Conservation (phyloP, 2,888 invertebrate genomes). For the Lamproptera curius region DNA sequence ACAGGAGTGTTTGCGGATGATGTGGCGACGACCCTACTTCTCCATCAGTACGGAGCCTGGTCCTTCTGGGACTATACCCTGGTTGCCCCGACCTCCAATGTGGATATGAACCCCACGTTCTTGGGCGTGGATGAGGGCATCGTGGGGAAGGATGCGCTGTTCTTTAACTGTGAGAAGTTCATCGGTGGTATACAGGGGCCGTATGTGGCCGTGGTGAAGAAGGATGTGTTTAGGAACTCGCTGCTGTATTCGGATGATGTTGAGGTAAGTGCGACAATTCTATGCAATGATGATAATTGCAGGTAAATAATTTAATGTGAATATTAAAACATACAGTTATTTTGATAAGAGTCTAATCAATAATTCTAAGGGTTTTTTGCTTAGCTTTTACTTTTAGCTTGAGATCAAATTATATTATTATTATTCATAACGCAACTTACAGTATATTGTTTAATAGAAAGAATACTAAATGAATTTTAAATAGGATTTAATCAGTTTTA, state of each 20-base stretch:
- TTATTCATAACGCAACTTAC: too few relatives aligned
- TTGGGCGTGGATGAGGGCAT: slow-evolving; percentile 83
- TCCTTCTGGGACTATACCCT: slow-evolving; percentile 95
- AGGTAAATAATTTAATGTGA: too few relatives aligned
- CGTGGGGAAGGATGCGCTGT: slow-evolving; percentile 91
- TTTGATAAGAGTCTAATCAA: too few relatives aligned
- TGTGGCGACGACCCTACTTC: slow-evolving; percentile 86
- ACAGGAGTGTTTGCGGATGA: slow-evolving; percentile 93
- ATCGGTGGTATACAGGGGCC: slow-evolving; percentile 94
- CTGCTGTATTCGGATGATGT: slow-evolving; percentile 58
- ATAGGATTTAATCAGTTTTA: too few relatives aligned
- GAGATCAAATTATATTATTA: too few relatives aligned
- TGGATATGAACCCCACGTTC: slow-evolving; percentile 90
- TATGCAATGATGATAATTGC: too few relatives aligned
- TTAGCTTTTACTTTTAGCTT: too few relatives aligned
- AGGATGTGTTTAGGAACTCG: slow-evolving; percentile 65
- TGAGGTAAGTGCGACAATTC: slow-evolving; percentile 70
- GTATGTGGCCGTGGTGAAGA: slow-evolving; percentile 77
- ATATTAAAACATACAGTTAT: too few relatives aligned
- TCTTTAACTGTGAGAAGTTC: slow-evolving; percentile 94
- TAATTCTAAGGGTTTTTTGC: too few relatives aligned
- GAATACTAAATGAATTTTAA: too few relatives aligned
- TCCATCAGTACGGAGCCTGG: slow-evolving; percentile 89
- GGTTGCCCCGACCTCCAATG: slow-evolving; percentile 86
- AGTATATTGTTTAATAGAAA: too few relatives aligned